Percentiles rank a stretch among this genome's conserved stretches.
These are phyloP conservation scores for Crotalus viridis DNA, from an alignment of 2,113 vertebrate genomes.

Conservation along the genomic window DNA sequence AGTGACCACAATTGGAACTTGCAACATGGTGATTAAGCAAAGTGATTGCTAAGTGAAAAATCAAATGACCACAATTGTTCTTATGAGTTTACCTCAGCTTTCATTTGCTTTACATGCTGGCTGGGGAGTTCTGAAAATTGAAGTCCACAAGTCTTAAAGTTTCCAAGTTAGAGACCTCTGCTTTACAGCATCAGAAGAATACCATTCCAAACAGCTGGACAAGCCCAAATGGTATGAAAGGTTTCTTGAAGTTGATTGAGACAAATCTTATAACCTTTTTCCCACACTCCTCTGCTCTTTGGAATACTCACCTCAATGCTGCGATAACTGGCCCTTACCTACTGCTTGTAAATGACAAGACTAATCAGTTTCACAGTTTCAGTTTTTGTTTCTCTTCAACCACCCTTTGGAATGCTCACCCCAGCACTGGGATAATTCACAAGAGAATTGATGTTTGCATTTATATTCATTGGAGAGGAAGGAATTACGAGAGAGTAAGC, in stretches of 20 bases:
- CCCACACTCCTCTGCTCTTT: background rate
- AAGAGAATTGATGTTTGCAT: background rate
- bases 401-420: background rate
- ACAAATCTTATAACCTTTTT: background rate
- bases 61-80: background rate
- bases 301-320: background rate
- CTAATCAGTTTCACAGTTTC: background rate
- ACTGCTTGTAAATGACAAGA: background rate
- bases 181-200: background rate
- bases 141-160: background rate
- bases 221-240: background rate
- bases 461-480: background rate
- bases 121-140: background rate
- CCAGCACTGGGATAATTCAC: background rate
- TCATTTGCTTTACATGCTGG: background rate
- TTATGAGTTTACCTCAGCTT: background rate
- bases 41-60: background rate
- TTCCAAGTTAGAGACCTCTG: background rate
- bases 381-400: background rate
- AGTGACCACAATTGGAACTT: background rate
- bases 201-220: background rate
- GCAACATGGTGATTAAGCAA: background rate
- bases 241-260: background rate
- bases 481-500: background rate
- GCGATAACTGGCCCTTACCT: background rate